Evolutionary conservation across 2,113 vertebrate genomes (phyloP), one percentile per base, ranked within the genome.

Genomic region (Indri indri): DNA sequence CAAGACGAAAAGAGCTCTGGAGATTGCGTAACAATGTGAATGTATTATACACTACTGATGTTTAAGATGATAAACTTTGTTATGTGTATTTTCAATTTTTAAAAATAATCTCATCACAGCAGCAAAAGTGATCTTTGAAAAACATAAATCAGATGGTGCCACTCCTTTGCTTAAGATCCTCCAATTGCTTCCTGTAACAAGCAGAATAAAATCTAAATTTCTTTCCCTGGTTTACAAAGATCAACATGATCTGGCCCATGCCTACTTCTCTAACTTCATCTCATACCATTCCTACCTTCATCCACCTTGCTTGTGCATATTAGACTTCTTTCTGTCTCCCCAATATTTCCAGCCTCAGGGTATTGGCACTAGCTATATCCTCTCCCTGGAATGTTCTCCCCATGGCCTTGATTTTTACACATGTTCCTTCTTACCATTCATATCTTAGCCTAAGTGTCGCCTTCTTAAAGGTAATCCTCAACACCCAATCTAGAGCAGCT

Each of bases 91-190:
- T 95, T 84, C n/a, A 84, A 70, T 54, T 88, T 63, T 20, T 27
- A 45, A 63, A 23, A 93, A 90, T 54, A 79, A 45, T 90, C 34
- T 79, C 34, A 96, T 81, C 81, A 86, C 18, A 94, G 37, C 32
- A 65, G 45, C 37, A 86, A 86, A 85, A 86, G 65, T 34, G 10
- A 54, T 83, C 54, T 70, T 88, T 63, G 50, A 68, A 88, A 91
- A 88, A 94, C 66, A 76, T 74, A 77, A 84, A 52, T 50, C 13
- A 66, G 37, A 88, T 61, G 3, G 76, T 79, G 20, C 42, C 61
- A 83, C 25, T 65, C 47, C 23, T 94, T 74, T 70, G 40, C 65
- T 71, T 91, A 90, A 92, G 77, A 93, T 34, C 34, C 80, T 90
- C 74, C 74, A 87, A 34, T 71, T 52, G 17, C 13, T 88, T 87